Evolutionary conservation across 1,140 invertebrate species (phyloP).

Genomic region (Nomia melanderi): DNA sequence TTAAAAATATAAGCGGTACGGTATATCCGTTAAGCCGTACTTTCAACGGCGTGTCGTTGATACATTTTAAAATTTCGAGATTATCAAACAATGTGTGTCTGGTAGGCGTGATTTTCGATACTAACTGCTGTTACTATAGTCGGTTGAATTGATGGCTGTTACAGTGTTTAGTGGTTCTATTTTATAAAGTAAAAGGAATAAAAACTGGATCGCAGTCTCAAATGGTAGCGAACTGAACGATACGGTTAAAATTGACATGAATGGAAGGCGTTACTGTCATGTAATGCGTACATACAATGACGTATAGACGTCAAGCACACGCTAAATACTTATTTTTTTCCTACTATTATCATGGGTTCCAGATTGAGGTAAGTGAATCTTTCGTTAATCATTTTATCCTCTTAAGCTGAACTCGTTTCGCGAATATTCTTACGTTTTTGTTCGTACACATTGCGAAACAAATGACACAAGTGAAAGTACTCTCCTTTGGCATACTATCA

Average conservation of each 20-base stretch:
- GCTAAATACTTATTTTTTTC: conserved; percentile 61
- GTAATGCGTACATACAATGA: conserved; percentile 65
- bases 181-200: not conserved
- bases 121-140: conserved; percentile 14
- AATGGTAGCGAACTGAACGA: not conserved
- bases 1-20: too few relatives aligned
- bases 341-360: conserved; percentile 76
- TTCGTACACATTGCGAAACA: not conserved
- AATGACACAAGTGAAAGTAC: conserved; percentile 30
- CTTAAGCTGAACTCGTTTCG: not conserved
- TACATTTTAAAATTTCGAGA: not conserved
- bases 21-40: not conserved
- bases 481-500: not conserved
- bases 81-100: not conserved
- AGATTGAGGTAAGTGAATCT: conserved; percentile 73
- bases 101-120: conserved; percentile 34
- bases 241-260: conserved; percentile 45
- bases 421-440: not conserved
- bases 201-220: not conserved
- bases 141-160: conserved; percentile 5
- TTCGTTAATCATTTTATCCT: conserved; percentile 21
- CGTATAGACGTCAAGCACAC: conserved; percentile 58
- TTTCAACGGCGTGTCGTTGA: not conserved
- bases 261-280: conserved; percentile 51
- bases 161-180: not conserved